These are phyloP conservation scores for Pachypeltis micranthus DNA, from an alignment of 1,140 invertebrate species.

Conservation along the genomic window DNA sequence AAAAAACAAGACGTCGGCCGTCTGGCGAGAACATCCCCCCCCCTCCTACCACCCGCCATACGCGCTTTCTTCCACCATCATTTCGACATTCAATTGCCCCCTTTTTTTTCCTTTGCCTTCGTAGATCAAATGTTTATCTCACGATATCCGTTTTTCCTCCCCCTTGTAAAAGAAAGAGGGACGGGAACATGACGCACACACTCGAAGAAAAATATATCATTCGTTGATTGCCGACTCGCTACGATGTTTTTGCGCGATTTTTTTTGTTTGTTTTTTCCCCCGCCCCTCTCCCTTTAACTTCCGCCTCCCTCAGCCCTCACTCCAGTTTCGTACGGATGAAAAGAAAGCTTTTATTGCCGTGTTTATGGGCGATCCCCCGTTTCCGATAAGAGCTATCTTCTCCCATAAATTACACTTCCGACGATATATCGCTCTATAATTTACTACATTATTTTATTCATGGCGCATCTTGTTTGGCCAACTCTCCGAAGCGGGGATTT, in stretches of 20 bases:
- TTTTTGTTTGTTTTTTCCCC: too few relatives aligned
- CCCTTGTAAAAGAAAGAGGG: background rate
- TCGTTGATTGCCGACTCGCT: slow-evolving; percentile 4
- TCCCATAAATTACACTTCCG: background rate
- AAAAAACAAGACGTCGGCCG: too few relatives aligned
- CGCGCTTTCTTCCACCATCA: too few relatives aligned
- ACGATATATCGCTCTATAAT: slow-evolving; percentile 7
- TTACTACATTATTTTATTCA: slow-evolving; percentile 7
- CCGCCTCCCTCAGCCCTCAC: too few relatives aligned
- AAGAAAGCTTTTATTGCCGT: slow-evolving; percentile 6
- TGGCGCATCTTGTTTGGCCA: slow-evolving; percentile 3
- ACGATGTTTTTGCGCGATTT: background rate
- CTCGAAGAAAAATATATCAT: background rate
- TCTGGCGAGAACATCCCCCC: too few relatives aligned
- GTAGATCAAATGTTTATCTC: slow-evolving; percentile 2
- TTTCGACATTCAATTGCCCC: too few relatives aligned
- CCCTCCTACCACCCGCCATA: too few relatives aligned
- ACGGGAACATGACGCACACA: too few relatives aligned
- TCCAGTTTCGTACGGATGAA: slow-evolving; percentile 5
- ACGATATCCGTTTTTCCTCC: slow-evolving; percentile 3
- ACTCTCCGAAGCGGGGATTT: too few relatives aligned
- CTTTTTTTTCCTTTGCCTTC: too few relatives aligned
- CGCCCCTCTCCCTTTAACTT: too few relatives aligned
- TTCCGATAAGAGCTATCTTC: slow-evolving; percentile 2
- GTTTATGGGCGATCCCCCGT: slow-evolving; percentile 7